A percentile compares a stretch with the other conserved stretches of the same genome.
phyloP scores from a whole-genome alignment of 2,888 invertebrate species.

The Microctonus aethiopoides region DNA sequence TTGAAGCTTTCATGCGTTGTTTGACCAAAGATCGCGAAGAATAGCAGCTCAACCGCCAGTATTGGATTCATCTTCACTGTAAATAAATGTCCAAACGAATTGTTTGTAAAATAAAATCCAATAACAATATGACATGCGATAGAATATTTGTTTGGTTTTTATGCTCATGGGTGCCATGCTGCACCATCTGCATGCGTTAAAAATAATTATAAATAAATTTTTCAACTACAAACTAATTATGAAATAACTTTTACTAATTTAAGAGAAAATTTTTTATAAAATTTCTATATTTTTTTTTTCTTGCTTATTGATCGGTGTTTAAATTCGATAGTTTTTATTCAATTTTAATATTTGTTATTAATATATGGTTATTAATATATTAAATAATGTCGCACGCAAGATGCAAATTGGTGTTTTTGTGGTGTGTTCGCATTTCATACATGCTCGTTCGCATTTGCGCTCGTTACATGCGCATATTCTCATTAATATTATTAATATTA shows the following conservation, averaged over 20 bases:
- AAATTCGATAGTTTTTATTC: neutral
- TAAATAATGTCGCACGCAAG: slow-evolving; percentile 13
- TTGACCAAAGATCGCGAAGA: slow-evolving; percentile 98
- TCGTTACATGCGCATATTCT: neutral
- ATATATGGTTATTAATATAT: too few relatives aligned
- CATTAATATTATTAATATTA: neutral
- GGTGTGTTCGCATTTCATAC: slow-evolving; percentile 8
- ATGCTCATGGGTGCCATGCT: slow-evolving; percentile 16
- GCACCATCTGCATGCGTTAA: slow-evolving; percentile 2
- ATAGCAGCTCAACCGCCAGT: slow-evolving; percentile 96
- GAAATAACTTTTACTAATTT: neutral
- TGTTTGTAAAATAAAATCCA: slow-evolving; percentile 7
- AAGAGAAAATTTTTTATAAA: neutral
- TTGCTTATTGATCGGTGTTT: neutral
- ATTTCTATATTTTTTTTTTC: neutral
- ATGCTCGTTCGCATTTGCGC: slow-evolving; percentile 22
- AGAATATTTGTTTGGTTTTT: neutral
- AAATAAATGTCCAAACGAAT: slow-evolving; percentile 62
- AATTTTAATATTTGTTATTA: neutral
- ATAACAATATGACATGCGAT: neutral
- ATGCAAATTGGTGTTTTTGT: slow-evolving; percentile 11
- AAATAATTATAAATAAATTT: neutral
- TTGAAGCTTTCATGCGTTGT: slow-evolving; percentile 85
- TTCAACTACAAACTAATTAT: neutral
- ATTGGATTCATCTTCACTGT: slow-evolving; percentile 92